A percentile compares a stretch with the other conserved stretches of the same genome.
Evolutionary conservation across 1,140 invertebrate genomes (phyloP).

Genomic region (Marisa cornuarietis): DNA sequence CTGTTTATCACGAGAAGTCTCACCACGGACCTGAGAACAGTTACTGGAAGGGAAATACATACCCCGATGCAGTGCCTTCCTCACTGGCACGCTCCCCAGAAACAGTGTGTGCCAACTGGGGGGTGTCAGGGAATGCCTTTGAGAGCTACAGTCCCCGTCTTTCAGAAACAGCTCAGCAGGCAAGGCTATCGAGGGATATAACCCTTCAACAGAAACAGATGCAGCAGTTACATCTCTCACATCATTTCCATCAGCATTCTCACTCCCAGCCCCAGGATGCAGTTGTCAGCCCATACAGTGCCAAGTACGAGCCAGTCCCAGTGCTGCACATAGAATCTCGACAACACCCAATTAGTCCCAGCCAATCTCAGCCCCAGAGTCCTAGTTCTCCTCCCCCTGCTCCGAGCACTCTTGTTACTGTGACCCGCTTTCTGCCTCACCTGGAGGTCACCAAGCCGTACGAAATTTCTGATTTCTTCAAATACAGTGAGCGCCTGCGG

Average conservation of each 20-base stretch:
- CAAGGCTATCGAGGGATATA: constrained; percentile 5
- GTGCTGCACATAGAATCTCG: constrained; percentile 10
- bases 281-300: not conserved
- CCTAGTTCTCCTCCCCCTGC: constrained; percentile 28
- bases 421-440: constrained; percentile 69
- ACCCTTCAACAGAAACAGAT: not conserved
- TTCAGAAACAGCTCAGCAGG: constrained; percentile 1
- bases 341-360: not conserved
- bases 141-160: constrained; percentile 20
- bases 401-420: constrained; percentile 47
- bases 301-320: constrained; percentile 9
- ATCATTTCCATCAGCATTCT: not conserved
- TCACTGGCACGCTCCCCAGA: no score
- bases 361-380: constrained; percentile 25
- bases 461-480: constrained; percentile 97
- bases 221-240: constrained; percentile 2
- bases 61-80: no score
- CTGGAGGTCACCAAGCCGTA: constrained; percentile 94
- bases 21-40: constrained; percentile 3
- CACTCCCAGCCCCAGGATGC: not conserved
- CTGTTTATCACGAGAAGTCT: constrained; percentile 39
- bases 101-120: no score
- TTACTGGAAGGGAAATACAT: constrained; percentile 7
- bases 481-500: constrained; percentile 92
- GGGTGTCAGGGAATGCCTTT: not conserved